A percentile compares a stretch with the other conserved stretches of the same genome.
Evolutionary conservation across 2,113 vertebrate species (phyloP).

Genomic region (Crocuta crocuta): DNA sequence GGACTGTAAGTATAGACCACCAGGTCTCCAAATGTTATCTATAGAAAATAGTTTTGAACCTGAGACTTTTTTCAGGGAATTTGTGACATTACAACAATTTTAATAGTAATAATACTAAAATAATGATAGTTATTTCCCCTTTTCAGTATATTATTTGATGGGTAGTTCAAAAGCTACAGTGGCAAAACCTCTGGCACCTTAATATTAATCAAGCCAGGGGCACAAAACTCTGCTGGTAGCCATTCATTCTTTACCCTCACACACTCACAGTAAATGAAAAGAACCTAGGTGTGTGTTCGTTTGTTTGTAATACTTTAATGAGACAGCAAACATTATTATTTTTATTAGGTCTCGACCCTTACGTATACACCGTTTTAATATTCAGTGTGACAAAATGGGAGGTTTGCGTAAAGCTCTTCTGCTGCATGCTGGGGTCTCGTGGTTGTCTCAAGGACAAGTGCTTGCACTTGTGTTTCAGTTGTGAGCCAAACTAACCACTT

Average conservation of each 20-base stretch:
- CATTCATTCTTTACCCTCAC: background rate
- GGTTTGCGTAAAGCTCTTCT: background rate
- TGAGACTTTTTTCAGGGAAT: background rate
- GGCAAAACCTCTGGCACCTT: background rate
- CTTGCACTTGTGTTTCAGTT: background rate
- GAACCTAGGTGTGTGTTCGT: background rate
- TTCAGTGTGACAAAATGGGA: background rate
- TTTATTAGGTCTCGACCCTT: background rate
- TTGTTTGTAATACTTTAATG: background rate
- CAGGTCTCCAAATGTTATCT: background rate
- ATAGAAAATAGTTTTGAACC: background rate
- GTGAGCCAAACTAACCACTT: background rate
- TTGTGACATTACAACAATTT: background rate
- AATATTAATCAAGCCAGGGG: background rate
- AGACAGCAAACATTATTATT: background rate
- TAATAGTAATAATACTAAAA: background rate
- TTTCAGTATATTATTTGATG: background rate
- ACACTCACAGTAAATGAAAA: background rate
- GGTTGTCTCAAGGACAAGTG: background rate
- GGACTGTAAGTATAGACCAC: background rate
- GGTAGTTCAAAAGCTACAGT: background rate
- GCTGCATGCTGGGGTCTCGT: background rate
- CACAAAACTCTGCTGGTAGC: background rate
- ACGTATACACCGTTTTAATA: background rate
- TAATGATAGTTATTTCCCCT: background rate